A percentile compares a stretch with the other conserved stretches of the same genome.
Evolutionary conservation across 2,888 invertebrate species (phyloP).

Genomic region (Heliconius erato): DNA sequence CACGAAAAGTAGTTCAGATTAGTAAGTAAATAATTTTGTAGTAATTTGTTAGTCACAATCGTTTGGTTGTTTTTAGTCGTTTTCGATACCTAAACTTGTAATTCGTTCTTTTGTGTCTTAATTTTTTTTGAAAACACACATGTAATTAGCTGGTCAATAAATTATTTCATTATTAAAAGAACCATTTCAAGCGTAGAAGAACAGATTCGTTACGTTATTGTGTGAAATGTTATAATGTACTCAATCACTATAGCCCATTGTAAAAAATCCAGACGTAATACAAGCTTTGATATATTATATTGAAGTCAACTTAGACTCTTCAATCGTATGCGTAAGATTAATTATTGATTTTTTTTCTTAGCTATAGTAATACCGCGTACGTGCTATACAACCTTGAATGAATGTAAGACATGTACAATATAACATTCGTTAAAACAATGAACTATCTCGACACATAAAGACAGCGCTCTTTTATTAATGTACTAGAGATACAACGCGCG

Average conservation of each 20-base stretch:
- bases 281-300: slow-evolving; percentile 3
- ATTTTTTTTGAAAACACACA: not conserved
- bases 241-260: not conserved
- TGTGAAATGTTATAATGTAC: not conserved
- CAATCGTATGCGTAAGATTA: slow-evolving; percentile 1
- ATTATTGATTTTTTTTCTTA: not conserved
- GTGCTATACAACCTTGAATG: slow-evolving; percentile 55
- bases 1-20: no score
- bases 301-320: not conserved
- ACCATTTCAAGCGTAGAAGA: not conserved
- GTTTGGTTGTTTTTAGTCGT: not conserved
- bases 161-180: not conserved
- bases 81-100: not conserved
- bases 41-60: no score
- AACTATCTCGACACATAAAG: slow-evolving; percentile 40
- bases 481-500: not conserved
- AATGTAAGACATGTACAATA: slow-evolving; percentile 40
- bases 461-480: slow-evolving; percentile 35
- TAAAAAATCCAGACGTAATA: not conserved
- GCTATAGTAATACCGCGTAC: slow-evolving; percentile 22
- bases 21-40: no score
- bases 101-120: not conserved
- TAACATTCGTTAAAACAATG: slow-evolving; percentile 46
- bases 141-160: not conserved
- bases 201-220: not conserved